These are phyloP conservation scores for Strix uralensis DNA, from an alignment of 2,113 vertebrate genomes.

Conservation along the genomic window DNA sequence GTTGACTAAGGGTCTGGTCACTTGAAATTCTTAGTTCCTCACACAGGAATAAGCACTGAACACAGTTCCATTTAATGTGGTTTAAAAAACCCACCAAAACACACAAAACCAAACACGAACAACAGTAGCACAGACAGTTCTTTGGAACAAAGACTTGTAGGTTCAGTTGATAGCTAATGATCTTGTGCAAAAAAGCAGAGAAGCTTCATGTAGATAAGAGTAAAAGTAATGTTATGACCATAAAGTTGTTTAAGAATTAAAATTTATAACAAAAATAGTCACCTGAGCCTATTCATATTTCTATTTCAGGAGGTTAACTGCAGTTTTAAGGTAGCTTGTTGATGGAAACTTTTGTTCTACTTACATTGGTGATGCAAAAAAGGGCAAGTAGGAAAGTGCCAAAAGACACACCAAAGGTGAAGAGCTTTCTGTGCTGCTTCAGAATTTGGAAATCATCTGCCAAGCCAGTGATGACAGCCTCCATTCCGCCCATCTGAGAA, in stretches of 20 bases:
- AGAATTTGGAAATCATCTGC: slow-evolving; percentile 94
- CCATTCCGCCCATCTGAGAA: slow-evolving; percentile 97
- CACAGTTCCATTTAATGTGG: neutral
- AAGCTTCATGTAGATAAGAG: neutral
- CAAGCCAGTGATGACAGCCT: slow-evolving; percentile 94
- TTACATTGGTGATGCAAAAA: slow-evolving; percentile 93
- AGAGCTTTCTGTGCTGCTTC: slow-evolving; percentile 90
- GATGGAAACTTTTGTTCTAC: slow-evolving; percentile 36
- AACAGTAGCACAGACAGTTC: neutral
- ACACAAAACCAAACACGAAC: neutral
- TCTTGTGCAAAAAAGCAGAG: neutral
- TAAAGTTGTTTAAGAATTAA: neutral
- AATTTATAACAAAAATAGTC: neutral
- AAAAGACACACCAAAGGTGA: slow-evolving; percentile 87
- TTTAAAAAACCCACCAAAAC: neutral
- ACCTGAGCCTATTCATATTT: neutral
- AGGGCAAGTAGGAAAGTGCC: slow-evolving; percentile 91
- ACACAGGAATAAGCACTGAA: neutral
- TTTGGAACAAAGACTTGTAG: neutral
- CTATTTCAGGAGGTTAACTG: neutral
- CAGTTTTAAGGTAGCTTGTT: neutral
- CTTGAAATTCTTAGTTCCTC: neutral
- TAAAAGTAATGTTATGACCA: neutral
- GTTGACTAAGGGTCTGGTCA: neutral
- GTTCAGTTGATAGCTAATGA: neutral